Evolutionary conservation across 2,113 vertebrate species (phyloP).

Genomic region (Tichodroma muraria): DNA sequence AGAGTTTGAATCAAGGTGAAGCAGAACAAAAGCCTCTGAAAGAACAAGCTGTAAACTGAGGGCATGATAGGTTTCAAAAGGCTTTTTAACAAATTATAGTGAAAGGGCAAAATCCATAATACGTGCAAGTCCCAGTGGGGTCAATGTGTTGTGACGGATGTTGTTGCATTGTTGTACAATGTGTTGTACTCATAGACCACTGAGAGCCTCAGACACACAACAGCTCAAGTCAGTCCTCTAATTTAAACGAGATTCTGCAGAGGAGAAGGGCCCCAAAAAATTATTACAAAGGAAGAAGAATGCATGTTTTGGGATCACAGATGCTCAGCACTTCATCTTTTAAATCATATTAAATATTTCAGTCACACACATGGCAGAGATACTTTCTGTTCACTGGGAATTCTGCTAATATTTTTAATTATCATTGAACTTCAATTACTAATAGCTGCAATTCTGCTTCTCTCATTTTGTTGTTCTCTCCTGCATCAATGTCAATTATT

Average conservation of each 20-base stretch:
- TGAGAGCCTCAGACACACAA: neutral
- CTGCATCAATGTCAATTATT: neutral
- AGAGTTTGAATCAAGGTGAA: neutral
- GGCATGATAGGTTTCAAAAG: neutral
- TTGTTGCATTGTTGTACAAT: too few species aligned
- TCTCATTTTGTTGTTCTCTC: neutral
- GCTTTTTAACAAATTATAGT: neutral
- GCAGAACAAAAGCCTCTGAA: neutral
- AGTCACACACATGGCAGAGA: neutral
- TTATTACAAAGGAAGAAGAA: neutral
- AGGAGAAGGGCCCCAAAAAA: neutral
- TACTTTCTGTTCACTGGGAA: neutral
- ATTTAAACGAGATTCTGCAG: neutral
- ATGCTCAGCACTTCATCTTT: neutral
- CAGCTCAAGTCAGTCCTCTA: neutral
- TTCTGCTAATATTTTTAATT: neutral
- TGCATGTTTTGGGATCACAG: neutral
- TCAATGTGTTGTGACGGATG: neutral
- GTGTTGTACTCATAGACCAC: neutral
- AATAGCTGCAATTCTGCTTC: neutral
- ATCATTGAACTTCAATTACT: neutral
- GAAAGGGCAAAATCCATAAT: neutral
- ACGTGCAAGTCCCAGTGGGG: neutral
- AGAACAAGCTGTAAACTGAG: neutral
- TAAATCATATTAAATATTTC: neutral